Base-by-base conservation (phyloP, 2,888 invertebrate species). In the Nomada flava region DNA sequence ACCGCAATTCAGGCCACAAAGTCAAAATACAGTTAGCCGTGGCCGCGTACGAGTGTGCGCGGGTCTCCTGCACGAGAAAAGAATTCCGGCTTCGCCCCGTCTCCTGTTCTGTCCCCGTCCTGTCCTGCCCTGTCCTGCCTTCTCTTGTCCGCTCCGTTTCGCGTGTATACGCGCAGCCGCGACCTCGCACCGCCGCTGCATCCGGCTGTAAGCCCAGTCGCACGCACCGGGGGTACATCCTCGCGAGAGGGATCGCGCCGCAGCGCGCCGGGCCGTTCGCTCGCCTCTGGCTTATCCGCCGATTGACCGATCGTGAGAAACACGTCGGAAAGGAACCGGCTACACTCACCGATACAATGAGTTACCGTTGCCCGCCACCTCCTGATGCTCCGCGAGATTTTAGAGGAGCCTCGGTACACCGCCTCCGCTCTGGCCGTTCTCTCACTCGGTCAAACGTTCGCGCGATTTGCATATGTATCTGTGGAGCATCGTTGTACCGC, bases 1-100 rank as follows among this genome's bases (percentile, higher is more conserved):
- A 93, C 93, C 93, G 93, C 93, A 93, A 93, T 93, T 93, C 92
- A 93, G 93, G 93, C 93, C 93, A 93, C 93, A 93, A 93, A 93
- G 93, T 93, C 93, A 93, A 93, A 93, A 93, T 93, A 93, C 93
- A 93, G 93, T 93, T 93, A 93, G 91, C 90, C 92, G 89, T 88
- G 90, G 90, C 91, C 89, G 89, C 87, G 89, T 88, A 88, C 87
- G 89, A 83, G 77, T 70, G 77, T 64, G 63, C 53, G 59, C 57
- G 29, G 76, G 76, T 63, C 64, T 53, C 53, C 57, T 67, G 80
- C 79, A 87, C 80, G 86, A 87, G 88, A 86, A 87, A 90, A 90
- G 86, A 89, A 88, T 89, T 89, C 90, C 89, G 86, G 85, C 87
- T 89, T 79, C 82, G 72, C 76, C 77, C 74, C 73, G 75, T 70